Conservation (phyloP, 2,113 vertebrate genomes). For the Macrotis lagotis region DNA sequence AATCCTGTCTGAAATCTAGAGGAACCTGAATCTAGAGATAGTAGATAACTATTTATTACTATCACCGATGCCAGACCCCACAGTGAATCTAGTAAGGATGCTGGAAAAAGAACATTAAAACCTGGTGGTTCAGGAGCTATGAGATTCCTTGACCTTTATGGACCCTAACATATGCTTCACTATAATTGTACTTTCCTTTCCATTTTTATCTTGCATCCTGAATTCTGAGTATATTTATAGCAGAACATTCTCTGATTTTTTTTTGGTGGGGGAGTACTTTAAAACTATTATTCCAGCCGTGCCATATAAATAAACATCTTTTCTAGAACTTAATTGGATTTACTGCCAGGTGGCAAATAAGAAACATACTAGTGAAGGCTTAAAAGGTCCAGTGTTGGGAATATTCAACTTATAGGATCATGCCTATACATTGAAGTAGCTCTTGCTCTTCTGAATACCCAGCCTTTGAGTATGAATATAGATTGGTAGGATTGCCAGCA, state of each 20-base stretch:
- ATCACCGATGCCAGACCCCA: not conserved
- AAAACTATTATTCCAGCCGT: not conserved
- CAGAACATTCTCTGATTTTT: not conserved
- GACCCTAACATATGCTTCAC: not conserved
- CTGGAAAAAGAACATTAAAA: not conserved
- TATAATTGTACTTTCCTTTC: not conserved
- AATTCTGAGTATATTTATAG: not conserved
- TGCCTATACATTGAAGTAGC: not conserved
- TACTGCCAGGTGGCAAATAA: not conserved
- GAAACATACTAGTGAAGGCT: not conserved
- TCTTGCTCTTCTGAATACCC: not conserved
- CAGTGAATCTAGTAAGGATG: not conserved
- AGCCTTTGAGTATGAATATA: not conserved
- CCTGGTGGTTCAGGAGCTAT: not conserved
- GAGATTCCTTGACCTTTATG: not conserved
- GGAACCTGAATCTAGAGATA: not conserved
- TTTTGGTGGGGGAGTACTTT: not conserved
- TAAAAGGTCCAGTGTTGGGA: not conserved
- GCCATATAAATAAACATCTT: not conserved
- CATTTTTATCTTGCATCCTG: not conserved
- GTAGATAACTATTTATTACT: not conserved
- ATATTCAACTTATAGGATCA: not conserved
- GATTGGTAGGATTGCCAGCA: not conserved
- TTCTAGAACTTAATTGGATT: not conserved
- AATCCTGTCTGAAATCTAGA: not conserved